These are phyloP conservation scores for Lomographa bimaculata DNA, from an alignment of 2,888 invertebrate species.

Conservation along the genomic window DNA sequence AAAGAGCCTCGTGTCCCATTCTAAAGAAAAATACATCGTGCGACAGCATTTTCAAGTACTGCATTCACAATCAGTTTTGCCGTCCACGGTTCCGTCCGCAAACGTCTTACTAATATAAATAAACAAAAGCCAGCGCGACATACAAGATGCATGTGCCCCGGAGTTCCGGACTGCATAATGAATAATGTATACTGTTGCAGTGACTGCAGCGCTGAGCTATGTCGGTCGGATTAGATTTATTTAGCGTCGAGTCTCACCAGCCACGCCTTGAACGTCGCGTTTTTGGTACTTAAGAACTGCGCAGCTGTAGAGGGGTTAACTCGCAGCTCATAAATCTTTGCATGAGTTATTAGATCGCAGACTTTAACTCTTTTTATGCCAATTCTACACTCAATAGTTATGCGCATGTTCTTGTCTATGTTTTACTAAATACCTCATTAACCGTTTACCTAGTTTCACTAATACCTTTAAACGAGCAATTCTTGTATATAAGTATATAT, in stretches of 20 bases:
- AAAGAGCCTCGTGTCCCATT: constrained; percentile 12
- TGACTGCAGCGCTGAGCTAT: constrained; percentile 41
- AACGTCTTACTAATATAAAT: constrained; percentile 36
- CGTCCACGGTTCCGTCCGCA: constrained; percentile 22
- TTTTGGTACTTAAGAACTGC: constrained; percentile 11
- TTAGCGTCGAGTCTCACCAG: constrained; percentile 27
- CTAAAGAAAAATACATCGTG: constrained; percentile 15
- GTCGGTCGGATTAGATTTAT: constrained; percentile 40
- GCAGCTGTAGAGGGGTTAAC: constrained; percentile 12
- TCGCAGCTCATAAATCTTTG: constrained; percentile 10
- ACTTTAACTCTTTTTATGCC: too few species aligned
- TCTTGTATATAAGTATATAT: too few species aligned
- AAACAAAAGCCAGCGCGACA: constrained; percentile 43
- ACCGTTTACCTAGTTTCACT: too few species aligned
- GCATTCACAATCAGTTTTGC: constrained; percentile 28
- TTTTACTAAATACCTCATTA: too few species aligned
- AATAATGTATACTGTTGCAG: constrained; percentile 47
- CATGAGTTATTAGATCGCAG: constrained; percentile 10
- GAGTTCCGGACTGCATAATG: constrained; percentile 38
- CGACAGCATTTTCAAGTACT: constrained; percentile 25
- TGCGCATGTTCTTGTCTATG: too few species aligned
- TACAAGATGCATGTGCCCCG: constrained; percentile 47
- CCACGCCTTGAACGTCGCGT: constrained; percentile 10
- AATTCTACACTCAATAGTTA: too few species aligned
- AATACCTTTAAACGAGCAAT: too few species aligned